These are phyloP conservation scores for Sebastes baramenuke DNA, from an alignment of 2,797 vertebrate species.

Conservation along the genomic window DNA sequence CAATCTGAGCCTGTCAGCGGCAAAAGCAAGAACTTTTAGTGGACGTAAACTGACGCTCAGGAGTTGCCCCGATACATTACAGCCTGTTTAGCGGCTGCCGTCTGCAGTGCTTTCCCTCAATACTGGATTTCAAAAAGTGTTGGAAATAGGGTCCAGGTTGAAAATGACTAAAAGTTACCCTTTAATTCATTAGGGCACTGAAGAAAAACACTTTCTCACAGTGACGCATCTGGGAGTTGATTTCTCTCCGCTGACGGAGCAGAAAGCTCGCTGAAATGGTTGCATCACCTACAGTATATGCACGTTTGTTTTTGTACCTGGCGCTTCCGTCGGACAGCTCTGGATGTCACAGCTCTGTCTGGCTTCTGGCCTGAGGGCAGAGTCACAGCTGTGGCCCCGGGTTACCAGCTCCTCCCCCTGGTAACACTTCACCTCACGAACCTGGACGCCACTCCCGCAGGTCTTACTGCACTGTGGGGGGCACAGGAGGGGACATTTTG, in stretches of 20 bases:
- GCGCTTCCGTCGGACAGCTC: conserved; percentile 81
- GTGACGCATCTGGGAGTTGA: not conserved
- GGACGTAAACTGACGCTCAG: no score
- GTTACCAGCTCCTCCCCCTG: conserved; percentile 82
- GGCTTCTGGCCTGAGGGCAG: conserved; percentile 80
- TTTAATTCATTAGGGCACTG: not conserved
- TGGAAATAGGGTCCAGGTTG: no score
- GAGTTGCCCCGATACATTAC: no score
- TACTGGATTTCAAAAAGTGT: no score
- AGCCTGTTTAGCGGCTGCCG: no score
- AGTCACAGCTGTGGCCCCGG: conserved; percentile 85
- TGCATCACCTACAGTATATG: not conserved
- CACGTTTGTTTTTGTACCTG: conserved; percentile 73
- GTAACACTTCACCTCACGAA: conserved; percentile 89
- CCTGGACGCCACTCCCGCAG: conserved; percentile 83
- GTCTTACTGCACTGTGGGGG: conserved; percentile 88
- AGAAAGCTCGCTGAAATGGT: not conserved
- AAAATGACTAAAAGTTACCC: no score
- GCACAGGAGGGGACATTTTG: not conserved
- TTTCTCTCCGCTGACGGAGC: not conserved
- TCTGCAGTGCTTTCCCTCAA: no score
- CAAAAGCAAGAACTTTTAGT: no score
- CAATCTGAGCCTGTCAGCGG: no score
- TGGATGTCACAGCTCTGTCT: conserved; percentile 84
- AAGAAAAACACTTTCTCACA: not conserved